These are phyloP conservation scores for Corythornis vintsioides DNA, from an alignment of 2,113 vertebrate genomes.

Conservation along the genomic window DNA sequence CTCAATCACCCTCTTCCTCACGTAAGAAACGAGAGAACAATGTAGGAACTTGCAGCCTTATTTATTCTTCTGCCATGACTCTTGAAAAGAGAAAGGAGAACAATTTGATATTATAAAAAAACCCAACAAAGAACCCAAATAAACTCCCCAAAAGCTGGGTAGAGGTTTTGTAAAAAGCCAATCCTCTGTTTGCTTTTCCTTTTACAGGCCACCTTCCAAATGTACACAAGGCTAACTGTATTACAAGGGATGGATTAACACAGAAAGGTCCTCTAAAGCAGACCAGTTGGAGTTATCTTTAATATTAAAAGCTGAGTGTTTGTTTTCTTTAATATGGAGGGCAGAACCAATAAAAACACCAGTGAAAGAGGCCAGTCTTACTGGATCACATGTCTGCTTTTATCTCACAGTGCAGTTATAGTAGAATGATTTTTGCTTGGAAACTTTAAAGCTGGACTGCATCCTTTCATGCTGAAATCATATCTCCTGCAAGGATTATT, in stretches of 20 bases:
- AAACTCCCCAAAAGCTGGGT: background rate
- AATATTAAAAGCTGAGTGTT: slow-evolving; percentile 64
- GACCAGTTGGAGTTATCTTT: slow-evolving; percentile 59
- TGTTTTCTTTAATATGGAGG: slow-evolving; percentile 62
- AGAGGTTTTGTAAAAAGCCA: background rate
- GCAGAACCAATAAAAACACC: slow-evolving; percentile 63
- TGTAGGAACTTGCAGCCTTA: background rate
- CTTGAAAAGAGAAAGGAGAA: slow-evolving; percentile 11
- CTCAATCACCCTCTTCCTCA: background rate
- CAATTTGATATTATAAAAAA: background rate
- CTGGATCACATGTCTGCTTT: slow-evolving; percentile 61
- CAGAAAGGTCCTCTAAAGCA: slow-evolving; percentile 44
- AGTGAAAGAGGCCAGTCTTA: slow-evolving; percentile 52
- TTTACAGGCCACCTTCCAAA: slow-evolving; percentile 39
- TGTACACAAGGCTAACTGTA: slow-evolving; percentile 33
- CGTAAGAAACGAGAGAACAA: background rate
- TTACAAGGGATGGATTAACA: slow-evolving; percentile 58
- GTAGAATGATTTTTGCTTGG: slow-evolving; percentile 65
- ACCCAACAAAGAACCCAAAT: background rate
- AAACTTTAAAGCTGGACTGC: slow-evolving; percentile 62
- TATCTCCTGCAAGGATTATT: slow-evolving; percentile 64
- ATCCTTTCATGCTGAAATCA: slow-evolving; percentile 68
- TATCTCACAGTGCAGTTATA: slow-evolving; percentile 58
- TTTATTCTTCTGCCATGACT: background rate
- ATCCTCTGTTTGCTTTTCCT: slow-evolving; percentile 29